Evolutionary conservation across 2,888 invertebrate species (phyloP), one percentile per base, ranked within the genome.

Genomic region (Trissolcus japonicus): DNA sequence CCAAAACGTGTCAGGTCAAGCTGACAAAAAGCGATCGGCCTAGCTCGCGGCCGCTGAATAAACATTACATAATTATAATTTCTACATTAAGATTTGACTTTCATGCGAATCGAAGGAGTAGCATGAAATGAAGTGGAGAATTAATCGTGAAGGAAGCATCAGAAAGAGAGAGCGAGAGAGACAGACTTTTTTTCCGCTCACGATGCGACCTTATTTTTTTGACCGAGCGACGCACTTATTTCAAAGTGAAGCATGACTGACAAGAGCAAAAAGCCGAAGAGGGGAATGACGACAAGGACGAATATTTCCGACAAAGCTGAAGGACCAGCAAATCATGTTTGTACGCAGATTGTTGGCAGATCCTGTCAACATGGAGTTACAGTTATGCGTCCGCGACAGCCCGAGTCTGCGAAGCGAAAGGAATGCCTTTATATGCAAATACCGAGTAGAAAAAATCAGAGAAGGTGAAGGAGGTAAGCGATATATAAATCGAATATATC

Each of bases 401-500:
- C 82, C 83, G 79, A 82, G 80, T 80, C 82, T 81, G 80, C 82
- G 80, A 83, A 82, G 79, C 81, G 86, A 77, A 79, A 84, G 88
- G 88, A 89, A 88, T 89, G 88, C 88, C 87, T 89, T 89, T 88
- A 89, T 89, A 89, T 89, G 88, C 88, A 88, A 89, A 89, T 89
- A 69, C 66, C 46, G 75, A 71, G 71, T 56, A 68, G 72, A 73
- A 78, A 79, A 74, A 72, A 76, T 75, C 63, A 54, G 71, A 68
- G 78, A 77, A 78, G 74, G 78, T 77, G 76, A 78, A 76, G 62
- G 57, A 69, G 69, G 74, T 62, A 75, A 74, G 68, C 63, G 72
- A 79, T 74, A 72, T 77, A 75, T 79, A 77, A 75, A 79, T 77
- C 63, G 71, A 79, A 71, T 67, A 76, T 79, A 76, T 74, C 63